Evolutionary conservation across 2,797 vertebrate species (phyloP), one percentile per base, ranked within the genome.

Genomic region (Thamnophis elegans): DNA sequence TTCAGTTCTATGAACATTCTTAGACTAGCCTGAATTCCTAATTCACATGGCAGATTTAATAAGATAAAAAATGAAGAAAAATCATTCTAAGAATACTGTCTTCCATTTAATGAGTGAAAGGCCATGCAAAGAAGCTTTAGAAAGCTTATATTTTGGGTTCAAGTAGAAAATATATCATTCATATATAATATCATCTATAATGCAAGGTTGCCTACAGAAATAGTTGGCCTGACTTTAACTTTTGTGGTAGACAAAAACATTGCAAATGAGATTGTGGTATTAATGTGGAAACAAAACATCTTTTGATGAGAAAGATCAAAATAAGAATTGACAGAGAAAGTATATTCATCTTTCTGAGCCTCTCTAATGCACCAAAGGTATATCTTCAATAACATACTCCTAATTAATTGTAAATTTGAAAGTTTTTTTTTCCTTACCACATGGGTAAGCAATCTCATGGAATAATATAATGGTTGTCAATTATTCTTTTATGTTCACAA

Each of bases 401-500:
- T 97, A 96, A 97, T 97, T 97, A 97, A 95, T 94, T 16, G 92
- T 73, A 90, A 95, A 95, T 96, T 96, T 95, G 87, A 95, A 95
- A 94, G 94, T 59, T 73, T 95, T 92, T 51, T 51, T 85, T 88
- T 62, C 94, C 94, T 95, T 95, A 96, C 96, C 97, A 97, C 96
- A 96, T 85, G 95, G 95, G 95, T 95, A 96, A 97, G 96, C 96
- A 97, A 94, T 92, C 94, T 97, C 96, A 97, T 94, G 94, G 94
- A 96, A 95, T 96, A 96, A 97, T 96, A 95, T 88, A 95, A 94
- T 96, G 96, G 93, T 95, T 96, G 97, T 97, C 97, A 95, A 96
- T 97, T 95, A 96, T 93, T 96, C 96, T 98, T 98, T 98, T 92
- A 98, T 98, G 97, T 97, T 97, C 95, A 97, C 95, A 97, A 94